Conservation (phyloP, 2,113 vertebrate species). For the Gavialis gangeticus region DNA sequence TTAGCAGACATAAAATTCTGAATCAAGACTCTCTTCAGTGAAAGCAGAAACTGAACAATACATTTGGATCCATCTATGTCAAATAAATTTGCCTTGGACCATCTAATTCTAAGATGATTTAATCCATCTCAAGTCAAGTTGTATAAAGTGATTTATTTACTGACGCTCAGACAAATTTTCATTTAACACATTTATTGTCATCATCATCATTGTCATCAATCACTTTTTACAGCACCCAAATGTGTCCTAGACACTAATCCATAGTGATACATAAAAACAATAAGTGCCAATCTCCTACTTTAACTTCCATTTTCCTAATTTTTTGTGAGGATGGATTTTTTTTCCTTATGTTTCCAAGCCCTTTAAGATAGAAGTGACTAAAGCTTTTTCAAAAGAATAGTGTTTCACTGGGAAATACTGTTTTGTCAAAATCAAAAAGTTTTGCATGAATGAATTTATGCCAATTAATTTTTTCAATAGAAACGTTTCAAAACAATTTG, state of each 20-base stretch:
- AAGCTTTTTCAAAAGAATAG: not conserved
- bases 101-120: not conserved
- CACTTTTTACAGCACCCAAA: not conserved
- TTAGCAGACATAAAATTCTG: not conserved
- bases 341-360: not conserved
- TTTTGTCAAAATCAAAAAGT: not conserved
- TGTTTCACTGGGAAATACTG: not conserved
- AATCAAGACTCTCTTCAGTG: not conserved
- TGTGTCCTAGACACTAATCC: not conserved
- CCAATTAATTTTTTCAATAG: not conserved
- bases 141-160: not conserved
- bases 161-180: not conserved
- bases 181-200: not conserved
- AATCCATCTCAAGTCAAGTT: not conserved
- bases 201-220: not conserved
- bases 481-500: not conserved
- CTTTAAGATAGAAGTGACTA: not conserved
- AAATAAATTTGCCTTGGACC: not conserved
- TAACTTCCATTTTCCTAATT: not conserved
- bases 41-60: slow-evolving; percentile 1
- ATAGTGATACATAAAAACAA: not conserved
- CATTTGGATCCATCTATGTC: not conserved
- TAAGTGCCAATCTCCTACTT: not conserved
- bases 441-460: not conserved
- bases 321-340: not conserved